A percentile compares a stretch with the other conserved stretches of the same genome.
Conservation (phyloP, 2,797 vertebrate species). For the Myotis planiceps region DNA sequence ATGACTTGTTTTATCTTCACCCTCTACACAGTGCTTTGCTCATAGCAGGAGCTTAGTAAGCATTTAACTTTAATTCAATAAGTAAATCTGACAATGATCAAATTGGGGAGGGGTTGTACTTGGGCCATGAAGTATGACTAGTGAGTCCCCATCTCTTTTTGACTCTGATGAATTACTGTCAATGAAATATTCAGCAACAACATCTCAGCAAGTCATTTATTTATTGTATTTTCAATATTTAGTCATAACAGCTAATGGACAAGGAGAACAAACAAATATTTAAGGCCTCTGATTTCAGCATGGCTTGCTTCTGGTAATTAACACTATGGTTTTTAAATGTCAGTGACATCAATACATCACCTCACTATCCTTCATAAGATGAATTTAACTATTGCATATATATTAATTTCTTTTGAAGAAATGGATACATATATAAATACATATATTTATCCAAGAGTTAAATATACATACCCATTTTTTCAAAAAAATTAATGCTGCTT, state of each 20-base stretch:
- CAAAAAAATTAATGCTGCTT: constrained; percentile 16
- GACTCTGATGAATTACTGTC: background rate
- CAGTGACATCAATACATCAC: constrained; percentile 33
- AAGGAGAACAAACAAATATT: constrained; percentile 33
- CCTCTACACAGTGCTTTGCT: background rate
- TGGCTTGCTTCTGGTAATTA: constrained; percentile 41
- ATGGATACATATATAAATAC: background rate
- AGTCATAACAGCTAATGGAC: background rate
- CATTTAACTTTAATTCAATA: constrained; percentile 26
- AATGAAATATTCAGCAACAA: background rate
- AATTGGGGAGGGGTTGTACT: background rate
- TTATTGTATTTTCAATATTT: background rate
- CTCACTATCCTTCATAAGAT: constrained; percentile 6
- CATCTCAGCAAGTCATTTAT: background rate
- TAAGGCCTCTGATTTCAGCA: constrained; percentile 9
- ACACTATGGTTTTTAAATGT: background rate
- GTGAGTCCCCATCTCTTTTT: background rate
- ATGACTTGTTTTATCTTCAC: background rate
- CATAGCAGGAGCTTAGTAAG: background rate
- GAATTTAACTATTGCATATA: constrained; percentile 30
- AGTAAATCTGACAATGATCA: background rate
- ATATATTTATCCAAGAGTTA: background rate
- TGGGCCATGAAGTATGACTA: background rate
- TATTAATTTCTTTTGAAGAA: background rate
- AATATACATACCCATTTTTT: background rate